Conservation (phyloP, 64 coral and sea anemone genomes). For the Dendronephthya gigantea region DNA sequence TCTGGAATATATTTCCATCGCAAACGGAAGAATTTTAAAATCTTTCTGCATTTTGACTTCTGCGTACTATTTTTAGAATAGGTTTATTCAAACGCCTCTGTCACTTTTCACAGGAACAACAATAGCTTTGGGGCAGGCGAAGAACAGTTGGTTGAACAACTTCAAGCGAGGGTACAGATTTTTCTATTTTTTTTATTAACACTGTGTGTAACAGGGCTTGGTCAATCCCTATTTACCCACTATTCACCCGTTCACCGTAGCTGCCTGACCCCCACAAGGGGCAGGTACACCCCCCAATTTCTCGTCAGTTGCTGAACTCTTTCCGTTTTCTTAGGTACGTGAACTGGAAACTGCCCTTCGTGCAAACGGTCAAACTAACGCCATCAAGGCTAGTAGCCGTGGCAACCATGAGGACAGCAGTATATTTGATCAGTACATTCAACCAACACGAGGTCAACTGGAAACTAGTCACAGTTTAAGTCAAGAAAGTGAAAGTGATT, state of each 20-base stretch:
- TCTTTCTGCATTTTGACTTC: too few species aligned
- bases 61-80: background rate
- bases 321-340: background rate
- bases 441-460: background rate
- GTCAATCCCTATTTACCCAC: too few species aligned
- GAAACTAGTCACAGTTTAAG: background rate
- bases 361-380: background rate
- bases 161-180: background rate
- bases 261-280: too few species aligned
- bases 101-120: background rate
- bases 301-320: background rate
- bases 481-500: background rate
- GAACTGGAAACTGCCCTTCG: background rate
- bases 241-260: too few species aligned
- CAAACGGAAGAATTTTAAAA: too few species aligned
- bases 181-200: background rate
- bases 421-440: conserved; percentile 13
- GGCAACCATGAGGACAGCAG: background rate
- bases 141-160: background rate
- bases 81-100: background rate
- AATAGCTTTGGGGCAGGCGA: background rate
- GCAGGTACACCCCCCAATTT: too few species aligned
- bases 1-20: too few species aligned
- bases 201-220: too few species aligned
- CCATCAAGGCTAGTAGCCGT: background rate